Percentiles rank a stretch among this genome's conserved stretches.
Conservation (phyloP, 2,113 vertebrate species). For the Cyanoliseus patagonus region DNA sequence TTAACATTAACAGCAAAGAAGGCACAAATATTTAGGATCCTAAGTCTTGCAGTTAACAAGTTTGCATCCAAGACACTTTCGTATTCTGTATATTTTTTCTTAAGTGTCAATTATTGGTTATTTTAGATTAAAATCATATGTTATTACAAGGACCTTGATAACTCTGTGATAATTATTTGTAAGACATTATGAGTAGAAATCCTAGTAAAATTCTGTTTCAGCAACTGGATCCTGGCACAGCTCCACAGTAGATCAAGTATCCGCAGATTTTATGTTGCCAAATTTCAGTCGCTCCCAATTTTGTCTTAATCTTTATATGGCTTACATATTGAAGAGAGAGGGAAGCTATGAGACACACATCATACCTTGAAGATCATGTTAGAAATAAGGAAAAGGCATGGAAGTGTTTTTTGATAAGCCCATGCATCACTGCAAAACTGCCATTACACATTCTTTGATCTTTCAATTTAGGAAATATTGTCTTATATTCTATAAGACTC, state of each 20-base stretch:
- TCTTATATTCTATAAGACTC: neutral
- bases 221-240: conserved; percentile 6
- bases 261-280: neutral
- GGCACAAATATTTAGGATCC: conserved; percentile 36
- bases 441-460: neutral
- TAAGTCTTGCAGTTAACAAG: neutral
- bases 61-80: conserved; percentile 3
- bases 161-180: conserved; percentile 41
- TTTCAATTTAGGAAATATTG: neutral
- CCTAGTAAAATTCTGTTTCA: neutral
- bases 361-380: neutral
- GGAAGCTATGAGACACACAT: neutral
- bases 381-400: neutral
- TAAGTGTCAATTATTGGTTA: conserved; percentile 29
- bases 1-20: neutral
- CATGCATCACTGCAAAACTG: neutral
- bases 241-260: neutral
- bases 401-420: neutral
- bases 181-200: neutral
- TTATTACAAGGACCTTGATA: conserved; percentile 46
- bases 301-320: neutral
- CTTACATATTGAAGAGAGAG: neutral
- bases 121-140: conserved; percentile 46
- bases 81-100: neutral
- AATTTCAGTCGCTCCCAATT: neutral